phyloP scores from a whole-genome alignment of 1,140 invertebrate species.

The Dendrolimus punctatus region DNA sequence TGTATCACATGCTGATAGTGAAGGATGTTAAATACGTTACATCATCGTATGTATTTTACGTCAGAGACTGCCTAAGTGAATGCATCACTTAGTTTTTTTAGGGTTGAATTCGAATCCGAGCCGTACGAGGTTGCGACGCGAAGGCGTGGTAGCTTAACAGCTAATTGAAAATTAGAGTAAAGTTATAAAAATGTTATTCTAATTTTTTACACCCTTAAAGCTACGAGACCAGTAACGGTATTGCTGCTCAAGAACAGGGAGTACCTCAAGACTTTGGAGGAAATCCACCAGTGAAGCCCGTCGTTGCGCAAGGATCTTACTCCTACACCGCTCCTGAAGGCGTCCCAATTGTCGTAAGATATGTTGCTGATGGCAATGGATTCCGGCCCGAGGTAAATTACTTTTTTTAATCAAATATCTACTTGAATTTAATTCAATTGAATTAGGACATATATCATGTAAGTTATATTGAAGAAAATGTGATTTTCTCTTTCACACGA shows the following conservation, averaged over 20 bases:
- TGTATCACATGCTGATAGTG: too few relatives aligned
- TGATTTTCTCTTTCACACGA: not conserved
- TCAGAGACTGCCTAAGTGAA: not conserved
- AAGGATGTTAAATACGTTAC: too few relatives aligned
- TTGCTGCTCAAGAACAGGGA: conserved; percentile 70
- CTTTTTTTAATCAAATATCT: not conserved
- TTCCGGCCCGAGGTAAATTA: conserved; percentile 57
- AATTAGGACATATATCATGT: too few relatives aligned
- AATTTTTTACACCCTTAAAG: conserved; percentile 21
- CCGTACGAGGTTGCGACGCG: not conserved
- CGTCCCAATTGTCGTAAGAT: conserved; percentile 46
- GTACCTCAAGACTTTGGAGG: conserved; percentile 58
- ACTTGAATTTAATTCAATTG: too few relatives aligned
- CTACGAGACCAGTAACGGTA: conserved; percentile 76
- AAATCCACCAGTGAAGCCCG: conserved; percentile 65
- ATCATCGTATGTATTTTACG: not conserved
- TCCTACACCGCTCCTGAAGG: conserved; percentile 55
- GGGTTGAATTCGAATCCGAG: too few relatives aligned
- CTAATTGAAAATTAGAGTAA: not conserved
- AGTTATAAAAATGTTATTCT: not conserved
- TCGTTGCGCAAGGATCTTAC: conserved; percentile 58
- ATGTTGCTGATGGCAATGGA: conserved; percentile 73
- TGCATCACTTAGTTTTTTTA: too few relatives aligned
- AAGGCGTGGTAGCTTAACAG: not conserved
- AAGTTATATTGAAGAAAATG: not conserved